A percentile compares a stretch with the other conserved stretches of the same genome.
Evolutionary conservation across 2,888 invertebrate species (phyloP).

Genomic region (Pelosia muscerda): DNA sequence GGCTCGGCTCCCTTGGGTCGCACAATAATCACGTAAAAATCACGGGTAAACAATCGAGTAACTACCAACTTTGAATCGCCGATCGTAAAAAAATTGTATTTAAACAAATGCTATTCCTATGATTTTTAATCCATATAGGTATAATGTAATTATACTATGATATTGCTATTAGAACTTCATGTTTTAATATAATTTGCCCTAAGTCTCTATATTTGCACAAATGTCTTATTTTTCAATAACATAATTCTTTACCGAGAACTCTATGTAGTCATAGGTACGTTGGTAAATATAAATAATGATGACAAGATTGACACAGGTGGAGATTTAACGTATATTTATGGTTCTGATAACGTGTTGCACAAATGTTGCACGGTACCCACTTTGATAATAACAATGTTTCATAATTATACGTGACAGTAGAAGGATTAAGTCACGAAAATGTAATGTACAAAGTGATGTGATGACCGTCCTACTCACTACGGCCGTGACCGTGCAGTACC

Average conservation of each 20-base stretch:
- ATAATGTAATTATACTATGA: no score
- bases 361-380: constrained; percentile 3
- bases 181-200: no score
- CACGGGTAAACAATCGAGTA: not conserved
- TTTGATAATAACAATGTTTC: constrained; percentile 5
- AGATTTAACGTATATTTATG: not conserved
- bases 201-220: no score
- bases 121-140: no score
- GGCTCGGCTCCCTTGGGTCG: constrained; percentile 26
- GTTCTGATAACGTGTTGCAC: constrained; percentile 19
- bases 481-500: no score
- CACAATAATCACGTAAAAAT: constrained; percentile 18
- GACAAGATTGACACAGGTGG: constrained; percentile 37
- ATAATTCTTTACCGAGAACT: not conserved
- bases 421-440: not conserved
- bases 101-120: not conserved
- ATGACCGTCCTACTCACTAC: no score
- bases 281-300: constrained; percentile 31
- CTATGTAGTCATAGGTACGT: not conserved
- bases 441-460: not conserved
- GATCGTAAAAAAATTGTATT: not conserved
- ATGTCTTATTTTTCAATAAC: not conserved
- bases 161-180: no score
- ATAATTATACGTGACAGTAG: not conserved
- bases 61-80: not conserved